phyloP scores from a whole-genome alignment of 2,113 vertebrate genomes.

The Charadrius vociferus region DNA sequence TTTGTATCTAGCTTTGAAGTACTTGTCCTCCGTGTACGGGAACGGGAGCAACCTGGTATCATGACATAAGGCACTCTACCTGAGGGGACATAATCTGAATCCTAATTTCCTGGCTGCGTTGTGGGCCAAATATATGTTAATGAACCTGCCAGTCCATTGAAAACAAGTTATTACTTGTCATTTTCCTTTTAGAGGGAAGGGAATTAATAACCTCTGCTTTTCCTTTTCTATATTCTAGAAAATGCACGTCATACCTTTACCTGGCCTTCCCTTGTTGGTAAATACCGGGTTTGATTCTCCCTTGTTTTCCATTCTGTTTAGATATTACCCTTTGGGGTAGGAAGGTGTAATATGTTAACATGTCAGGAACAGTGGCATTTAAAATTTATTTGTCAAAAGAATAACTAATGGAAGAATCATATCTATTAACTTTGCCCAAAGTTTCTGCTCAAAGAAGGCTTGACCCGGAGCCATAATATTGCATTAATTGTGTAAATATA shows the following conservation, averaged over 20 bases:
- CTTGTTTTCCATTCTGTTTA: not conserved
- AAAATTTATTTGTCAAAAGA: not conserved
- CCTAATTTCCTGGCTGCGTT: not conserved
- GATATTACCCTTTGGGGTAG: not conserved
- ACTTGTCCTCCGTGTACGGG: rapidly evolving
- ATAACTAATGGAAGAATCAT: not conserved
- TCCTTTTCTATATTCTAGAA: not conserved
- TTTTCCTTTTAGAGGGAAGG: not conserved
- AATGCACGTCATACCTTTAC: not conserved
- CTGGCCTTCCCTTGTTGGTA: not conserved
- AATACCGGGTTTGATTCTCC: not conserved
- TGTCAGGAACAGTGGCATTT: not conserved
- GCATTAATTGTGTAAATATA: not conserved
- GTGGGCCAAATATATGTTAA: not conserved
- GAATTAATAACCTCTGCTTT: not conserved
- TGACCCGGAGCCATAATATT: not conserved
- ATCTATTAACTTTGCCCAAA: not conserved
- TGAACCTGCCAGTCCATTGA: not conserved
- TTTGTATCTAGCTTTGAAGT: not conserved
- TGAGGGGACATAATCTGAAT: not conserved
- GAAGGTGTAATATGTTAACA: not conserved
- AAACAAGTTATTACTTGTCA: not conserved
- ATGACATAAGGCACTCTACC: not conserved
- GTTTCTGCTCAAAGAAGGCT: not conserved
- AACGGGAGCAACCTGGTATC: not conserved